A percentile compares a stretch with the other conserved stretches of the same genome.
These are phyloP conservation scores for Montifringilla adamsi DNA, from an alignment of 2,113 vertebrate genomes.

Conservation along the genomic window DNA sequence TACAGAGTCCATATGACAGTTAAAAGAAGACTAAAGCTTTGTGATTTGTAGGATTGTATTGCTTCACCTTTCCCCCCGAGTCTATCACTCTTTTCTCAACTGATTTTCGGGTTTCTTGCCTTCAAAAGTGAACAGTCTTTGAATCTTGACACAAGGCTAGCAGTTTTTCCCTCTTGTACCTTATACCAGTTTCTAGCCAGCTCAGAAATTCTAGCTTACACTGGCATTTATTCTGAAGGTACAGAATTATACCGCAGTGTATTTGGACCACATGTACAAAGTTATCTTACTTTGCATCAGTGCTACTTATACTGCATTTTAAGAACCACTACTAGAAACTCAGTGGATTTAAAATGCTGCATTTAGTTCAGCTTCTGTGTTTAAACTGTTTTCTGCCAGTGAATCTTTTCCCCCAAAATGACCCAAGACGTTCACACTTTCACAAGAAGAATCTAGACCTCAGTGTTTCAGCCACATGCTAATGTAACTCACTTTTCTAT, in stretches of 20 bases:
- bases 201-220: neutral
- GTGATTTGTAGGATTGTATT: neutral
- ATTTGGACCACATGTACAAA: neutral
- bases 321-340: neutral
- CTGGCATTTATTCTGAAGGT: neutral
- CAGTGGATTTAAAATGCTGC: neutral
- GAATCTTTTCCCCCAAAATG: neutral
- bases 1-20: neutral
- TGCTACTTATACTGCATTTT: neutral
- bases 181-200: neutral
- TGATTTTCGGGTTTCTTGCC: neutral
- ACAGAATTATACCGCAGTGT: neutral
- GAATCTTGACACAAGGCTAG: neutral
- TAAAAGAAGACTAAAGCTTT: neutral
- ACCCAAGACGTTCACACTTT: neutral
- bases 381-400: neutral
- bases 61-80: fast-evolving
- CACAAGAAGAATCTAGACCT: neutral
- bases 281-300: neutral
- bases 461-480: neutral
- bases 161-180: neutral
- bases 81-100: neutral
- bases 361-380: neutral
- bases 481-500: neutral
- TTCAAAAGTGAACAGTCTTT: neutral